Evolutionary conservation across 1,140 invertebrate species (phyloP), one percentile per base, ranked within the genome.

Genomic region (Drosophila setifemur): DNA sequence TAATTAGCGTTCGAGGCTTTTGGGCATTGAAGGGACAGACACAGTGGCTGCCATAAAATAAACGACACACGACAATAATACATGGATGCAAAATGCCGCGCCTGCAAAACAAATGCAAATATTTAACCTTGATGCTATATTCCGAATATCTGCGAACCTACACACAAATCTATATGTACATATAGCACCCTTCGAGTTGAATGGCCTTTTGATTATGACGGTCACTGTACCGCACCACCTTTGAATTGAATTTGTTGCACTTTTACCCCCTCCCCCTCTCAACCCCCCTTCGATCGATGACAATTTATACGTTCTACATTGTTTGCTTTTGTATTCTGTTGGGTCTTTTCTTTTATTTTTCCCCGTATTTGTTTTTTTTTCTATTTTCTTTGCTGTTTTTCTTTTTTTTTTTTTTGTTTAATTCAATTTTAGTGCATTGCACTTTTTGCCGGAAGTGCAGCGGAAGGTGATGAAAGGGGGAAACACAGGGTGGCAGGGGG

Each of bases 371-470:
- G 61, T 35, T 55, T 73, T 57, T 79, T 85, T 73, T 77, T 67
- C 39, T 55, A 11, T 25, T 37, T 43, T 19, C 50, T 45, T 33
- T 52, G 12, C 37, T 19, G 29, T 50, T 50, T 21, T 44, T 21
- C 23, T 57, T 37, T 58, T 53, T 50, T 71, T 70, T 74, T 67
- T 85, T 86, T 85, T 86, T 73, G 71, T 79, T 73, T 75, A 86
- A 86, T 86, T 86, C 82, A 85, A 86, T 85, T 85, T 86, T 75
- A 86, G 81, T 86, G 37, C 81, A 86, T 86, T 85, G 81, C 81
- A 85, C 81, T 85, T 86, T 85, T 85, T 86, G 79, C 75, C 81
- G 81, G 81, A 86, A 81, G 81, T 86, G 58, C 70, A 54, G 19
- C 78, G 60, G 68, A 82, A 82, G 78, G 68, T 83, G 68, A 58